Base-by-base conservation (phyloP, 2,797 vertebrate species). In the Catostomus latipinnis region DNA sequence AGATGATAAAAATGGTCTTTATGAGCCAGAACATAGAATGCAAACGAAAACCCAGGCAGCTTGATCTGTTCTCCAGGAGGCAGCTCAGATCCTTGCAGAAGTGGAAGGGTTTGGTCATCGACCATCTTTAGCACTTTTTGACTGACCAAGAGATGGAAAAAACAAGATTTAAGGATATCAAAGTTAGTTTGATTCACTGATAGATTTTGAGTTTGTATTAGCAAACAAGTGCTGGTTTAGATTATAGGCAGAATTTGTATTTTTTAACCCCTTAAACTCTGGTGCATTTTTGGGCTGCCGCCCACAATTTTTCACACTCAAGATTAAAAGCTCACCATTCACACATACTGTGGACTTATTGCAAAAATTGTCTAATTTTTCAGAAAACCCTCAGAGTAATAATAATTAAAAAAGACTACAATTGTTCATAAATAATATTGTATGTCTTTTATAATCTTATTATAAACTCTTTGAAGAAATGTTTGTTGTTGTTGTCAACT, bases 31-130 rank as follows among this genome's bases (percentile, higher is more conserved):
- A 99, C 94, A 12, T 94, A 98, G 90, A 98, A 98, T 6, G 94
- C 92, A 0, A 97, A 95, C 1, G 97, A 96, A 85, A 93, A 94
- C 4, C 92, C 91, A n/a, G 97, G 97, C 63, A 98, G 91, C 54
- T 85, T 82, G 0, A 98, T 90, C 0, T 81, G 62, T 1, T 91
- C 88, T 5, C 92, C 88, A 0, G 94, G 90, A 11, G 82, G 89
- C 0, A 96, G 91, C 4, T 80, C 54, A 6, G 75, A 83, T 74
- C 94, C 95, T 0, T 4, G 79, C 0, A 98, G 89, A 1, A 85
- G 69, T 0, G 98, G 98, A 48, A 99, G 87, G 0, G 93, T 97
- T 82, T 86, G 34, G 2, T 97, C 93, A 18, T 98, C 95, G 82
- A 95, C 84, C 97, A 99, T 96, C 91, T 88, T 94, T 65, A 99